Evolutionary conservation across 2,888 invertebrate species (phyloP).

Genomic region (Diplazon laetatorius): DNA sequence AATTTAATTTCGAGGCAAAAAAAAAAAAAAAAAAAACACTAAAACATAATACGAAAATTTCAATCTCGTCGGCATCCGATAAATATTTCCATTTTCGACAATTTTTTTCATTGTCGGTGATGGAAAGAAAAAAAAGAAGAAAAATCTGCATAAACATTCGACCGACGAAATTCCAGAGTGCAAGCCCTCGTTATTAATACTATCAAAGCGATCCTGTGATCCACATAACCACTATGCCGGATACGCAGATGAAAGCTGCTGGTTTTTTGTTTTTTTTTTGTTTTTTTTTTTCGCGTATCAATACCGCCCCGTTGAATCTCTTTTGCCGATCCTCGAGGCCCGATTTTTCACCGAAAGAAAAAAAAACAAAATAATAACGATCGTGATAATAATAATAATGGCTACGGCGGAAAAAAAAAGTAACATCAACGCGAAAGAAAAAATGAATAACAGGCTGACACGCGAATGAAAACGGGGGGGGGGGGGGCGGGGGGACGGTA

Average conservation of each 20-base stretch:
- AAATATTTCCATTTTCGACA: background rate
- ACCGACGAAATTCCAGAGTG: slow-evolving; percentile 52
- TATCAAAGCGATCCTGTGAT: slow-evolving; percentile 62
- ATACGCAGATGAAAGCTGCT: slow-evolving; percentile 42
- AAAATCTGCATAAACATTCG: background rate
- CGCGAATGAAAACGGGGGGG: slow-evolving; percentile 42
- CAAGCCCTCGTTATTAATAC: slow-evolving; percentile 62
- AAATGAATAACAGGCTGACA: too few relatives aligned
- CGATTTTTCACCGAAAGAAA: slow-evolving; percentile 21
- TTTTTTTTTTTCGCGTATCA: slow-evolving; percentile 46
- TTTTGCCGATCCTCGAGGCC: slow-evolving; percentile 7
- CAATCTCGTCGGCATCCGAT: background rate
- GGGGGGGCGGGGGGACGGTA: slow-evolving; percentile 3
- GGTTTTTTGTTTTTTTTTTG: too few relatives aligned
- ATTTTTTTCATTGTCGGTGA: background rate
- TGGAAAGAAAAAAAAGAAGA: too few relatives aligned
- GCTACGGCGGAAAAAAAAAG: slow-evolving; percentile 19
- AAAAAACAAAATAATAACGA: slow-evolving; percentile 38
- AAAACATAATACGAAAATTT: too few relatives aligned
- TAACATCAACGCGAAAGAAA: slow-evolving; percentile 15
- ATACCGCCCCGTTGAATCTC: slow-evolving; percentile 16
- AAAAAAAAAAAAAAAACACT: too few relatives aligned
- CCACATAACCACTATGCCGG: slow-evolving; percentile 49
- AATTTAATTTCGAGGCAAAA: too few relatives aligned
- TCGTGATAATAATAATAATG: slow-evolving; percentile 12